phyloP scores from a whole-genome alignment of 2,113 vertebrate species.

The Mellivora capensis region DNA sequence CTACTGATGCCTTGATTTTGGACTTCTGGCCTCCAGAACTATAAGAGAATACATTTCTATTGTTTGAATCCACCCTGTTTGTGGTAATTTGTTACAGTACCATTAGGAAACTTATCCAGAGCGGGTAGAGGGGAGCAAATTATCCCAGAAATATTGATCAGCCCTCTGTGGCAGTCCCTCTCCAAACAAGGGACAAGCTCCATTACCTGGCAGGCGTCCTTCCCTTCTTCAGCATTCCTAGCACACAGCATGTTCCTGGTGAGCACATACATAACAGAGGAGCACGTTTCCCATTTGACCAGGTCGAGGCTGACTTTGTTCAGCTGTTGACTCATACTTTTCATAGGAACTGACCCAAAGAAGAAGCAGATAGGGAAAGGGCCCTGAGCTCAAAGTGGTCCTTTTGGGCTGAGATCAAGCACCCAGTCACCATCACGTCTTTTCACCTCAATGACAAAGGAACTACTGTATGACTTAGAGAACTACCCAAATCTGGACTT shows the following conservation, averaged over 20 bases:
- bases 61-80: neutral
- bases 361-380: neutral
- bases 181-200: no score
- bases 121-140: neutral
- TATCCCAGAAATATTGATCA: no score
- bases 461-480: neutral
- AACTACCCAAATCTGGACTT: neutral
- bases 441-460: neutral
- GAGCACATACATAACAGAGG: neutral
- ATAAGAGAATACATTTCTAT: neutral
- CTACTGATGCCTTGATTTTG: neutral
- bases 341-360: neutral
- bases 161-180: neutral
- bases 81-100: neutral
- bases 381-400: neutral
- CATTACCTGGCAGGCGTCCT: conserved; percentile 71
- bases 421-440: neutral
- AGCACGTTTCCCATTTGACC: conserved; percentile 55
- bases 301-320: conserved; percentile 55
- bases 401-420: neutral
- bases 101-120: neutral
- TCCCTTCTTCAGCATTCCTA: neutral
- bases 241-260: conserved; percentile 72
- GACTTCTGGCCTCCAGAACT: neutral
- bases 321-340: fast-evolving